These are phyloP conservation scores for Ephestia elutella DNA, from an alignment of 1,140 invertebrate species.

Conservation along the genomic window DNA sequence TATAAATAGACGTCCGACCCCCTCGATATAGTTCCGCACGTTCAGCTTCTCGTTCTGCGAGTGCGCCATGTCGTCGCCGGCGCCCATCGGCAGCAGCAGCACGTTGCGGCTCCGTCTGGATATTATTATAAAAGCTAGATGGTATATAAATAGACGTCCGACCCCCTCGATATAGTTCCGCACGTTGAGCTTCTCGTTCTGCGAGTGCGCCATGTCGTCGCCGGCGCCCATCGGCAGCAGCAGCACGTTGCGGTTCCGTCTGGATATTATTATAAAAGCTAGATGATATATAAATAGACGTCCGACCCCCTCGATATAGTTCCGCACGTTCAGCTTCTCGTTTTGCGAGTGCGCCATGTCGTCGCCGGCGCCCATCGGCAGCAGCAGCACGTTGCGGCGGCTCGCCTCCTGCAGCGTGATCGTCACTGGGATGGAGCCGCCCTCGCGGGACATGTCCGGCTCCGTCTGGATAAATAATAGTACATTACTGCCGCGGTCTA, in stretches of 20 bases:
- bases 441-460: constrained; percentile 96
- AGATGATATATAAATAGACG: neutral
- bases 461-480: constrained; percentile 79
- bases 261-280: too few species aligned
- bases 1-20: constrained; percentile 78
- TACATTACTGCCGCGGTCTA: too few species aligned
- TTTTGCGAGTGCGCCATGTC: constrained; percentile 99
- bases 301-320: constrained; percentile 96
- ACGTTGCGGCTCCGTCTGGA: too few species aligned
- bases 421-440: constrained; percentile 96
- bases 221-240: constrained; percentile 92
- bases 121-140: too few species aligned
- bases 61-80: constrained; percentile 97
- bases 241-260: constrained; percentile 94
- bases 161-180: constrained; percentile 96
- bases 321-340: constrained; percentile 94
- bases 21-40: constrained; percentile 93
- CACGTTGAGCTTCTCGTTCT: constrained; percentile 97
- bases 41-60: constrained; percentile 99
- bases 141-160: constrained; percentile 61
- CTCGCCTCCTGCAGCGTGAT: constrained; percentile 92
- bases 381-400: constrained; percentile 92
- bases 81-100: constrained; percentile 92
- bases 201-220: constrained; percentile 98
- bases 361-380: constrained; percentile 93